A percentile compares a stretch with the other conserved stretches of the same genome.
These are phyloP conservation scores for Leucoraja erinaceus DNA, from an alignment of 2,113 vertebrate species.

Conservation along the genomic window DNA sequence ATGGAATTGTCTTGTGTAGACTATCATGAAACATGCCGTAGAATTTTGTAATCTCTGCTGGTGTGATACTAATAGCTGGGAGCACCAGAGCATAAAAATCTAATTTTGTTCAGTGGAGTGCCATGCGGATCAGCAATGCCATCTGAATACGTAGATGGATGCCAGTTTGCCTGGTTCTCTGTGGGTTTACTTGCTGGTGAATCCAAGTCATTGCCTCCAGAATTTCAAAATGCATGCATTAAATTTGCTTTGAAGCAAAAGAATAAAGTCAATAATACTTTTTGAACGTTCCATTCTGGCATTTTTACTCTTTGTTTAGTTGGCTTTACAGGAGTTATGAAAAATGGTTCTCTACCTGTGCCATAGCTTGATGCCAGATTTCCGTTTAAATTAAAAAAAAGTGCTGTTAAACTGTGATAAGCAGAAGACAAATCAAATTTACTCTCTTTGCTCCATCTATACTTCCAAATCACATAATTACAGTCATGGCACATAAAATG, in stretches of 20 bases:
- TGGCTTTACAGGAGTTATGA: not conserved
- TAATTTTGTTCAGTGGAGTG: conserved; percentile 12
- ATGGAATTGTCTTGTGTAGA: not conserved
- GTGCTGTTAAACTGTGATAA: not conserved
- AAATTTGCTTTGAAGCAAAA: not conserved
- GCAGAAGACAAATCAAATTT: not conserved
- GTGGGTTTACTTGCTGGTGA: conserved; percentile 8
- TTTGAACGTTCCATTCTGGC: not conserved
- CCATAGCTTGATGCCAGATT: not conserved
- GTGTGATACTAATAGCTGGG: not conserved
- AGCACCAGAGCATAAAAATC: not conserved
- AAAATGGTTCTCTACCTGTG: not conserved
- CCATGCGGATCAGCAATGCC: conserved; percentile 20
- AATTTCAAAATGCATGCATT: not conserved
- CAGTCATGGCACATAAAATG: not conserved
- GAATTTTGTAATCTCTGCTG: not conserved
- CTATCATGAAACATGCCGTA: not conserved
- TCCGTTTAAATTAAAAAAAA: not conserved
- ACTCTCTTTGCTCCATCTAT: not conserved
- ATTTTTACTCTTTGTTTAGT: not conserved
- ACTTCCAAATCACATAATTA: not conserved
- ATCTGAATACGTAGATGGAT: not conserved
- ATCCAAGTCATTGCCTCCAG: not conserved
- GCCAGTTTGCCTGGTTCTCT: conserved; percentile 21
- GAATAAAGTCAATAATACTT: not conserved